Evolutionary conservation across 1,140 invertebrate genomes (phyloP).

Genomic region (Drosophila rufa): DNA sequence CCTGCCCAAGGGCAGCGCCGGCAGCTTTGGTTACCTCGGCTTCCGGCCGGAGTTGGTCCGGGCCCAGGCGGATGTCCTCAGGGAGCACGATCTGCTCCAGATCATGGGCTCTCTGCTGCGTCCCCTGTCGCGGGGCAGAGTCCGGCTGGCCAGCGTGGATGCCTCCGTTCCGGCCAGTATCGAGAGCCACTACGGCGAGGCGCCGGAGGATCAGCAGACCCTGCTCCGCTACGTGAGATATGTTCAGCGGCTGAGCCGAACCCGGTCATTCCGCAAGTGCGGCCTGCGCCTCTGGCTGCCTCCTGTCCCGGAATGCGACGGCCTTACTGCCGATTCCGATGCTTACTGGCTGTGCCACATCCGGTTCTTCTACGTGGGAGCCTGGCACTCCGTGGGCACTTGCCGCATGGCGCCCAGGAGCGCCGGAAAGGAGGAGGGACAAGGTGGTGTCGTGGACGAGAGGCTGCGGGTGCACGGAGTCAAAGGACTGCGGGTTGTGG

Average conservation of each 20-base stretch:
- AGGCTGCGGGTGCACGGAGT: constrained; percentile 89
- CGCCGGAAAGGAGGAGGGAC: constrained; percentile 48
- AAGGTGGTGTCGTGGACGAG: constrained; percentile 88
- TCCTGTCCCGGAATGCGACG: constrained; percentile 83
- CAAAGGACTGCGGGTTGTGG: constrained; percentile 89
- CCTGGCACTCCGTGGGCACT: constrained; percentile 90
- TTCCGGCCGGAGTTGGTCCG: constrained; percentile 71
- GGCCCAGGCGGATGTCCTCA: constrained; percentile 71
- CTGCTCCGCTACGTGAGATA: constrained; percentile 89
- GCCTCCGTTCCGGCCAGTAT: constrained; percentile 88
- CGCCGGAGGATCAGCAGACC: constrained; percentile 89
- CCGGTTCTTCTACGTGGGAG: constrained; percentile 87
- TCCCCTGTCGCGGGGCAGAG: constrained; percentile 85
- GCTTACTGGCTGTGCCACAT: constrained; percentile 89
- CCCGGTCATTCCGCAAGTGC: constrained; percentile 85
- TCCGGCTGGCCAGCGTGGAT: constrained; percentile 77
- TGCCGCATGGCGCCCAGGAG: constrained; percentile 89
- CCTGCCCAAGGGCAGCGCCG: constrained; percentile 34
- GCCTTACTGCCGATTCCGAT: constrained; percentile 85
- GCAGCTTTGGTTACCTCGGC: constrained; percentile 70
- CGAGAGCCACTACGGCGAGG: constrained; percentile 91
- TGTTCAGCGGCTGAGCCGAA: constrained; percentile 85
- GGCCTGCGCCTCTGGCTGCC: constrained; percentile 84
- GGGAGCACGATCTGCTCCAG: constrained; percentile 80
- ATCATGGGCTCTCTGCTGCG: constrained; percentile 85